Base-by-base conservation (phyloP, 2,888 invertebrate species). In the Aspidiotus rigidus region DNA sequence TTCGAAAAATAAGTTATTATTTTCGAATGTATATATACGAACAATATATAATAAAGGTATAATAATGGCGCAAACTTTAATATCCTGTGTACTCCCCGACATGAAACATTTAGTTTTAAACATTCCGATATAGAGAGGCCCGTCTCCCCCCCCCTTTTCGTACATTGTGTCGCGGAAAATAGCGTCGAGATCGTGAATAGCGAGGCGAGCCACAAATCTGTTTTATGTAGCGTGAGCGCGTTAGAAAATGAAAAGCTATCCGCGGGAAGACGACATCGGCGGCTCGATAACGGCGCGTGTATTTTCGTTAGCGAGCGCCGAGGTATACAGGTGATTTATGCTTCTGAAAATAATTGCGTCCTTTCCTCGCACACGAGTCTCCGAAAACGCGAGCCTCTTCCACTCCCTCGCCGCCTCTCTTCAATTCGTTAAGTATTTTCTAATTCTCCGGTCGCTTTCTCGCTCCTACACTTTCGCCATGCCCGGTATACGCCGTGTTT, bases 181-280 rank as follows among this genome's bases (percentile, higher is more conserved):
- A 44, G 64, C 64, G 5, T 28, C 28, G 42, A 59, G 39, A 59
- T 13, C 16, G 59, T 59, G 66, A 49, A 66, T 66, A 59, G 66
- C 66, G 66, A 66, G 66, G 66, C 66, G 59, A 66, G 66, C 66
- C 66, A 66, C 66, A 66, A 66, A 66, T 66, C 66, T 66, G 66
- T 66, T 66, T 66, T 66, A 66, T 66, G 66, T 66, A 66, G 66
- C 66, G 66, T 66, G 49, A 66, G 59, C 66, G 66, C 42, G 64
- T 28, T 59, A 13, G 16, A 17, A 13, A 13, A 13, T 59, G n/a
- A 15, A 56, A 56, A 17, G 56, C 56, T n/a, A 17, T 56, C 10
- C n/a, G 17, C 10, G 56, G n/a, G 56, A 56, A 16, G 56, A 49
- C 49, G 49, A 49, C 49, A 11, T n/a, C 49, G 28, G 28, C 59